A percentile compares a stretch with the other conserved stretches of the same genome.
These are phyloP conservation scores for Ridgeia piscesae DNA, from an alignment of 1,140 invertebrate genomes.

Conservation along the genomic window DNA sequence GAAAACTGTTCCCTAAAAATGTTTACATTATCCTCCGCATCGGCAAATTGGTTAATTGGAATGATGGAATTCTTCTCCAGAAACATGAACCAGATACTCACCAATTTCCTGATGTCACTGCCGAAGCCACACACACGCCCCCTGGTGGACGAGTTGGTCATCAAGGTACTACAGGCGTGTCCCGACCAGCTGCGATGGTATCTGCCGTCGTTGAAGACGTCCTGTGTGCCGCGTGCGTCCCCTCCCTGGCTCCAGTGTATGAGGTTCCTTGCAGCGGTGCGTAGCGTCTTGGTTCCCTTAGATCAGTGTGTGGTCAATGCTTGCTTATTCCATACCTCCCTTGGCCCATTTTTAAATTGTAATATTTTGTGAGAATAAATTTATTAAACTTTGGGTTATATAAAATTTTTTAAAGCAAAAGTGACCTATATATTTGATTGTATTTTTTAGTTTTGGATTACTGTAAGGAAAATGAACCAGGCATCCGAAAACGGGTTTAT, in stretches of 20 bases:
- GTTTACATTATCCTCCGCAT: background rate
- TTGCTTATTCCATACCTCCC: no score
- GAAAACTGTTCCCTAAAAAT: background rate
- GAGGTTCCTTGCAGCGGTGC: background rate
- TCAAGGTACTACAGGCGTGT: conserved; percentile 68
- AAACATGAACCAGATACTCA: conserved; percentile 67
- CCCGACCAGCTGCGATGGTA: conserved; percentile 71
- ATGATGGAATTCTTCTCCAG: conserved; percentile 24
- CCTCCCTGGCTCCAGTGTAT: background rate
- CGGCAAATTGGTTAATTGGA: background rate
- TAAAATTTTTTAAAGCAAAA: no score
- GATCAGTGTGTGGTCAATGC: background rate
- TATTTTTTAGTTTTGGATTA: no score
- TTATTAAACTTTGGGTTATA: no score
- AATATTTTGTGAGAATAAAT: no score
- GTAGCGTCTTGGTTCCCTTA: background rate
- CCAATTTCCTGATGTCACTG: conserved; percentile 63
- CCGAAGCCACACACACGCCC: conserved; percentile 70
- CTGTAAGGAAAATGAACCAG: no score
- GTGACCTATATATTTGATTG: no score
- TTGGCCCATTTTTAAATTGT: no score
- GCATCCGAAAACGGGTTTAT: no score
- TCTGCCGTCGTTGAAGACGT: conserved; percentile 63
- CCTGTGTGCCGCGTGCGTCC: conserved; percentile 49
- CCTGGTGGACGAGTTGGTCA: conserved; percentile 65